phyloP scores from a whole-genome alignment of 2,797 vertebrate genomes.

The Danio jaintianensis region DNA sequence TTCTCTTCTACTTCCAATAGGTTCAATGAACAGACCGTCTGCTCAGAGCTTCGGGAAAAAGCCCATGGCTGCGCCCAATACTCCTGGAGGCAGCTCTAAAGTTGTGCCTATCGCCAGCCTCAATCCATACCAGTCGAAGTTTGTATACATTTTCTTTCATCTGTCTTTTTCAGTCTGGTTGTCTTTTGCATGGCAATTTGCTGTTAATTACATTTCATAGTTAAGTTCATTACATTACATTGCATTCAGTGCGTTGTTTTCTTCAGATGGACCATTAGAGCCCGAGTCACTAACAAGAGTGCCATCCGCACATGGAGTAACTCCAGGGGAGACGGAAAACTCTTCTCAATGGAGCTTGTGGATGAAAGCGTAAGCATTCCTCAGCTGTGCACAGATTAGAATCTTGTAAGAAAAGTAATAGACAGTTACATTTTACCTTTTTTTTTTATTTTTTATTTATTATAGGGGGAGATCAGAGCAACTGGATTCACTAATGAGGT shows the following conservation, averaged over 20 bases:
- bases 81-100: conserved; percentile 86
- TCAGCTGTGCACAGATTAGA: background rate
- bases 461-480: conserved; percentile 94
- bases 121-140: conserved; percentile 98
- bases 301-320: conserved; percentile 97
- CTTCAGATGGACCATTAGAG: conserved; percentile 94
- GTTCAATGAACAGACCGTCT: conserved; percentile 73
- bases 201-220: background rate
- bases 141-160: conserved; percentile 70
- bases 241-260: background rate
- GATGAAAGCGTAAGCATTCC: conserved; percentile 91
- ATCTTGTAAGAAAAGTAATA: background rate
- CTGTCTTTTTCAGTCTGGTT: background rate
- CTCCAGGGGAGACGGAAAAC: conserved; percentile 94
- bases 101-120: conserved; percentile 94
- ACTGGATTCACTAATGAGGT: conserved; percentile 96
- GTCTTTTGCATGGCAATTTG: background rate
- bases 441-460: conserved; percentile 56
- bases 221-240: conserved; percentile 2
- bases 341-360: conserved; percentile 95
- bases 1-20: conserved; percentile 61
- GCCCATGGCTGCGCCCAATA: conserved; percentile 70
- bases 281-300: conserved; percentile 94
- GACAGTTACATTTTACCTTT: conserved; percentile 37
- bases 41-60: conserved; percentile 82